Conservation (phyloP, 2,797 vertebrate species). For the Potorous gilbertii region DNA sequence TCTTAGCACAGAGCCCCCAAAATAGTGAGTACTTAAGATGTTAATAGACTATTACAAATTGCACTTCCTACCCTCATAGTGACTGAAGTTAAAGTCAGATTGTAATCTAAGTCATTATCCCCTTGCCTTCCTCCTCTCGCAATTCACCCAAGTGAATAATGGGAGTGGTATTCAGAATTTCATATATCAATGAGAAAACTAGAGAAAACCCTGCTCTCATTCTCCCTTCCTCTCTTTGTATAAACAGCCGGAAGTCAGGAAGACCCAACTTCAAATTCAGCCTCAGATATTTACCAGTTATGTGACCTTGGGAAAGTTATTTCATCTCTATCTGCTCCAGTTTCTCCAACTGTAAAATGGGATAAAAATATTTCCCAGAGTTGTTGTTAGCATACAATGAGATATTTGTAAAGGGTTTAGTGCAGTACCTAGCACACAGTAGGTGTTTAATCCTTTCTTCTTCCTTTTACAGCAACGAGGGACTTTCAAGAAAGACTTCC, state of each 20-base stretch:
- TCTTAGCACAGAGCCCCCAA: not conserved
- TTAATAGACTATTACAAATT: not conserved
- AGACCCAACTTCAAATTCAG: not conserved
- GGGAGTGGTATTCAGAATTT: not conserved
- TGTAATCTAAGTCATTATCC: not conserved
- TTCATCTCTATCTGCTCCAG: not conserved
- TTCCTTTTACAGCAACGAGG: slow-evolving; percentile 3
- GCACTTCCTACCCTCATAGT: not conserved
- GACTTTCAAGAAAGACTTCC: slow-evolving; percentile 26
- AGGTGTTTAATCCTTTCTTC: not conserved
- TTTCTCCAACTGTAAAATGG: not conserved
- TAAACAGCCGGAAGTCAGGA: not conserved
- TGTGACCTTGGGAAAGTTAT: not conserved
- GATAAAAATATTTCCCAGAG: not conserved
- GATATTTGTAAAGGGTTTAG: not conserved
- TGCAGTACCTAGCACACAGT: not conserved
- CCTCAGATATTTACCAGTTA: not conserved
- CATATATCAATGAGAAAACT: not conserved
- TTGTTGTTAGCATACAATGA: not conserved
- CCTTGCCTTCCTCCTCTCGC: not conserved
- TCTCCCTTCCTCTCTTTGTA: not conserved
- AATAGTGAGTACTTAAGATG: not conserved
- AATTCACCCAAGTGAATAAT: not conserved
- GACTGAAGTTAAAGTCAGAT: not conserved
- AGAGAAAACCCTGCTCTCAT: not conserved